Evolutionary conservation across 1,140 invertebrate genomes (phyloP).

Genomic region (Campoletis sonorensis): DNA sequence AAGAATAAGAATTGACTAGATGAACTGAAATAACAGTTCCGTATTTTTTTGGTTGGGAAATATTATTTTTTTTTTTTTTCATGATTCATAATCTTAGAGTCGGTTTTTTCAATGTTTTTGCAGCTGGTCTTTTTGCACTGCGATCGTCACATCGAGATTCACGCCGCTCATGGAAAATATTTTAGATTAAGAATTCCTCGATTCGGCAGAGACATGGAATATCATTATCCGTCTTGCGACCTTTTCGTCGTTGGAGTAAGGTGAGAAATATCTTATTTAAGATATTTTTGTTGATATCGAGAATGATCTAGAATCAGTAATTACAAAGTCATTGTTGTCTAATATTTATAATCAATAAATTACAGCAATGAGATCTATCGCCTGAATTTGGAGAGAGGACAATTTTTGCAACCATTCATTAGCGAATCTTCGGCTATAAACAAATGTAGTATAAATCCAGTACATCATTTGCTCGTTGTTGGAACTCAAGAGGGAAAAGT

Average conservation of each 20-base stretch:
- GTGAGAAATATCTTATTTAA: conserved; percentile 55
- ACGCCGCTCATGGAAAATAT: conserved; percentile 94
- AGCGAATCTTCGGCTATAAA: conserved; percentile 89
- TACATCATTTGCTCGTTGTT: conserved; percentile 90
- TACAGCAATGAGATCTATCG: conserved; percentile 92
- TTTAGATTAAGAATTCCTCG: conserved; percentile 94
- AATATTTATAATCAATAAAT: neutral
- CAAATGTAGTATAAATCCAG: conserved; percentile 91
- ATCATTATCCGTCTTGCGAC: conserved; percentile 94
- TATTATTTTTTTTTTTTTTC: neutral
- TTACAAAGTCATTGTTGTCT: neutral
- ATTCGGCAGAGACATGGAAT: conserved; percentile 96
- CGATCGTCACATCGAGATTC: conserved; percentile 96
- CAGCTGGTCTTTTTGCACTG: conserved; percentile 88
- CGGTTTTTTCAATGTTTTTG: conserved; percentile 60
- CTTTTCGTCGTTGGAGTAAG: conserved; percentile 93
- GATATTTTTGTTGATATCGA: neutral
- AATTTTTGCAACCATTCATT: conserved; percentile 91
- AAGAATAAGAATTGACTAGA: no score
- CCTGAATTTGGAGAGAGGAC: conserved; percentile 96
- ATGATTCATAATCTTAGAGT: neutral
- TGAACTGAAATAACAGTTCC: no score
- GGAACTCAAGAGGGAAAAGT: conserved; percentile 95
- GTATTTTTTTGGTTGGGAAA: conserved; percentile 17
- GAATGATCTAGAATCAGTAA: neutral